Evolutionary conservation across 2,888 invertebrate species (phyloP).

Genomic region (Lasioglossum calceatum): DNA sequence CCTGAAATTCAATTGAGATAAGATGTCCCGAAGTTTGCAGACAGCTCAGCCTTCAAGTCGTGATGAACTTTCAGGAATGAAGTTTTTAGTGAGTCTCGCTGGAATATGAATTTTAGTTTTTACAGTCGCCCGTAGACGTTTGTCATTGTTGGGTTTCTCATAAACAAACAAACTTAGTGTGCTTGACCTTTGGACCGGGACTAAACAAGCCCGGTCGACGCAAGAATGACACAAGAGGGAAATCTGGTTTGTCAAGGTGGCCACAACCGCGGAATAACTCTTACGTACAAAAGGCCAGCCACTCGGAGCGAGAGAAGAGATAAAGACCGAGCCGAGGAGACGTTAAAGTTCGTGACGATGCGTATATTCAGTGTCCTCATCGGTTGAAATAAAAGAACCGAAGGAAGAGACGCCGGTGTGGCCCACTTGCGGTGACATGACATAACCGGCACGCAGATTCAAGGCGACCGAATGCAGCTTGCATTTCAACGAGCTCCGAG

Average conservation of each 20-base stretch:
- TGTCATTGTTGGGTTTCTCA: background rate
- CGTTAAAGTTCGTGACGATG: slow-evolving; percentile 37
- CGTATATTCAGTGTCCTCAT: slow-evolving; percentile 26
- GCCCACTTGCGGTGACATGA: slow-evolving; percentile 74
- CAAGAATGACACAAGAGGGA: slow-evolving; percentile 51
- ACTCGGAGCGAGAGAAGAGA: slow-evolving; percentile 45
- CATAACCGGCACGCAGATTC: slow-evolving; percentile 66
- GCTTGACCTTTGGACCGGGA: slow-evolving; percentile 50
- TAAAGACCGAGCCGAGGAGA: slow-evolving; percentile 34
- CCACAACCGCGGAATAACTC: slow-evolving; percentile 42
- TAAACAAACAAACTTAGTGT: slow-evolving; percentile 30
- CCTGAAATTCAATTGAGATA: background rate
- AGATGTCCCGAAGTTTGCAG: background rate
- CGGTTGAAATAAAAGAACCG: slow-evolving; percentile 43
- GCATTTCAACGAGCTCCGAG: slow-evolving; percentile 54
- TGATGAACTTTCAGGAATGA: background rate
- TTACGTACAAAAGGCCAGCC: slow-evolving; percentile 33
- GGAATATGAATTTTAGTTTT: background rate
- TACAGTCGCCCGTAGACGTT: background rate
- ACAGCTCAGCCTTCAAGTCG: background rate
- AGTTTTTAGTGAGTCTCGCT: background rate
- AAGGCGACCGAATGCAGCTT: slow-evolving; percentile 49
- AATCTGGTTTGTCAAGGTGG: slow-evolving; percentile 55
- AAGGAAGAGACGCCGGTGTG: slow-evolving; percentile 52
- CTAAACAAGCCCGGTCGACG: slow-evolving; percentile 15